Evolutionary conservation across 2,888 invertebrate species (phyloP).

Genomic region (Atrina japonica): DNA sequence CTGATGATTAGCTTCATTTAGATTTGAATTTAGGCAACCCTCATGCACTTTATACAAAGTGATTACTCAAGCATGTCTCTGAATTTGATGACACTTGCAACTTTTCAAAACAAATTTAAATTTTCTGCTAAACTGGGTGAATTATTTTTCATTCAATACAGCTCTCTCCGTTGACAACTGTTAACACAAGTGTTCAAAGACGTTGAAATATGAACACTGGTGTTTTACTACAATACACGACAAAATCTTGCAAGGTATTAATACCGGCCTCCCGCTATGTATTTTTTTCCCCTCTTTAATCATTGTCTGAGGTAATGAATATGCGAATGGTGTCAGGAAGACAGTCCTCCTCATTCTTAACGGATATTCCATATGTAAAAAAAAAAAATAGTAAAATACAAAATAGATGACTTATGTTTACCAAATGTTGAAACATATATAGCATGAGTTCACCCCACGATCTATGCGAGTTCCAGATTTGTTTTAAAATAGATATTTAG

Average conservation of each 20-base stretch:
- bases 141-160: conserved; percentile 13
- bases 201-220: conserved; percentile 19
- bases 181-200: background rate
- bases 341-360: too few species aligned
- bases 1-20: conserved; percentile 25
- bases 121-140: conserved; percentile 19
- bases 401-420: too few species aligned
- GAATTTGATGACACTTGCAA: conserved; percentile 15
- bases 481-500: too few species aligned
- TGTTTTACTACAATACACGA: conserved; percentile 13
- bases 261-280: background rate
- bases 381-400: too few species aligned
- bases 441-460: too few species aligned
- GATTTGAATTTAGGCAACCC: background rate
- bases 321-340: too few species aligned
- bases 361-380: too few species aligned
- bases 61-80: conserved; percentile 1
- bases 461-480: too few species aligned
- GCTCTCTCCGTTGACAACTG: conserved; percentile 7
- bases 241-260: conserved; percentile 4
- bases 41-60: background rate
- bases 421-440: too few species aligned
- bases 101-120: conserved; percentile 30
- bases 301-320: too few species aligned
- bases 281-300: too few species aligned